phyloP scores from a whole-genome alignment of 2,113 vertebrate species.

The Lates calcarifer region DNA sequence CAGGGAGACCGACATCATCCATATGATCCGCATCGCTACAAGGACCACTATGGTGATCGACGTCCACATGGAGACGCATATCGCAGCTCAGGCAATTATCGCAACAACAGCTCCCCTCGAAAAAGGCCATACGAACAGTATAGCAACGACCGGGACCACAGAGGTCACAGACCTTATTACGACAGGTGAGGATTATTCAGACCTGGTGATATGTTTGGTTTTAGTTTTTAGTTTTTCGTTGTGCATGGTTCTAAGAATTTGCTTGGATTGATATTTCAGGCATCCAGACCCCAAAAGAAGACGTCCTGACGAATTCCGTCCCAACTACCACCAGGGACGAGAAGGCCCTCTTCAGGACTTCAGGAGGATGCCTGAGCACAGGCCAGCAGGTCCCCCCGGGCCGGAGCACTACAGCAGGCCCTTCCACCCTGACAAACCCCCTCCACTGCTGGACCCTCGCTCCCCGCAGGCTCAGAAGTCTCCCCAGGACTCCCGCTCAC shows the following conservation, averaged over 20 bases:
- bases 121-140: conserved; percentile 96
- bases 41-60: conserved; percentile 94
- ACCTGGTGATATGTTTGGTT: neutral
- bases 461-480: conserved; percentile 95
- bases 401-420: conserved; percentile 92
- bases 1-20: conserved; percentile 93
- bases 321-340: conserved; percentile 88
- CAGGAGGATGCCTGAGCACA: conserved; percentile 92
- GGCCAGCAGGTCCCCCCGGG: conserved; percentile 86
- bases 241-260: neutral
- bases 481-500: conserved; percentile 93
- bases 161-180: conserved; percentile 93
- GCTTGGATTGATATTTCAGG: conserved; percentile 75
- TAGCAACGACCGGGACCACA: conserved; percentile 93
- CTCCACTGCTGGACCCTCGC: conserved; percentile 89
- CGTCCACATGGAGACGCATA: conserved; percentile 90
- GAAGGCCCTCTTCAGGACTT: conserved; percentile 92
- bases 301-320: conserved; percentile 92
- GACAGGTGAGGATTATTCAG: conserved; percentile 86
- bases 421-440: conserved; percentile 93
- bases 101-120: conserved; percentile 90
- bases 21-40: conserved; percentile 94
- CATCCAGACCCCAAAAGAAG: conserved; percentile 94
- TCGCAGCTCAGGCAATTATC: conserved; percentile 90
- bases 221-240: neutral